These are phyloP conservation scores for Julus scanicus DNA, from an alignment of 2,888 invertebrate genomes.

Conservation along the genomic window DNA sequence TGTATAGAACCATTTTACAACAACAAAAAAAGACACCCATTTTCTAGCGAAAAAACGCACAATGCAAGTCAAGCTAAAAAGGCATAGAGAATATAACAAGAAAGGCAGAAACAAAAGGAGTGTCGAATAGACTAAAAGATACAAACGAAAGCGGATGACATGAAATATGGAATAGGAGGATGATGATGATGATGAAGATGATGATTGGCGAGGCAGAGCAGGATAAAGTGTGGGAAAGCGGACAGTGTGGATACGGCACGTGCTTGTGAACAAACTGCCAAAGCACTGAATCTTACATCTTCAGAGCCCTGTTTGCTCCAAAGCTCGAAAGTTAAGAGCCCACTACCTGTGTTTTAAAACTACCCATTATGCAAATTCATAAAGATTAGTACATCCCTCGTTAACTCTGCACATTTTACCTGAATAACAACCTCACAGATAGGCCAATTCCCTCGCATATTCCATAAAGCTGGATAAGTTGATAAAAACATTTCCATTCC, in stretches of 20 bases:
- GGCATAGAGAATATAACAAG: not conserved
- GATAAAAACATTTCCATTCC: conserved; percentile 6
- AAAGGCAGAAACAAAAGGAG: not conserved
- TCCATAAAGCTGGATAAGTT: not conserved
- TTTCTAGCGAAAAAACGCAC: not conserved
- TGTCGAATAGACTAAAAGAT: not conserved
- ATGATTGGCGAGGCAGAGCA: not conserved
- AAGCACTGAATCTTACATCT: not conserved
- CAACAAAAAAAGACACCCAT: not conserved
- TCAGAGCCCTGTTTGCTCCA: not conserved
- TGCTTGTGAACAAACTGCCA: not conserved
- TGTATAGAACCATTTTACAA: conserved; percentile 1
- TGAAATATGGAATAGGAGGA: conserved; percentile 17
- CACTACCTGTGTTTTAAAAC: not conserved
- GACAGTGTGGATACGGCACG: not conserved
- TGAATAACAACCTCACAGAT: not conserved
- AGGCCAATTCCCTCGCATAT: not conserved
- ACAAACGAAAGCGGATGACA: conserved; percentile 23
- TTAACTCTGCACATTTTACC: not conserved
- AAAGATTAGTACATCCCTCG: not conserved
- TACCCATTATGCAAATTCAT: not conserved
- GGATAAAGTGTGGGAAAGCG: not conserved
- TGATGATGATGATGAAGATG: no score
- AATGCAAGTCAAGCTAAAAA: conserved; percentile 38
- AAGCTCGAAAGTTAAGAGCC: not conserved